Conservation (phyloP, 2,888 invertebrate species). For the Drosophila fungiperda region DNA sequence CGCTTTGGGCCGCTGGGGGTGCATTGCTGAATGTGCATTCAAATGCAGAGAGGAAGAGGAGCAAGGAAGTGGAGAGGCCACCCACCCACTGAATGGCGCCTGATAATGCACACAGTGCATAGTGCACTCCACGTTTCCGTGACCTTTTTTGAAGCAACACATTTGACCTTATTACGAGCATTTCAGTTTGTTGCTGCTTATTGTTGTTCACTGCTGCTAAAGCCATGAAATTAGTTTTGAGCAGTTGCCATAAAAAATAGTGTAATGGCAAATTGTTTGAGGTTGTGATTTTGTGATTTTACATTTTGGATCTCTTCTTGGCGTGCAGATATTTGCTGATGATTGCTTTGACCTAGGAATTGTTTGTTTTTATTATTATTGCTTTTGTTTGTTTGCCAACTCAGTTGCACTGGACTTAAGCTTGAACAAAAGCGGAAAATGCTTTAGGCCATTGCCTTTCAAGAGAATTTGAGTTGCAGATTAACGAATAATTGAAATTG, state of each 20-base stretch:
- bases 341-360: conserved; percentile 59
- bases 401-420: not conserved
- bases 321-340: conserved; percentile 40
- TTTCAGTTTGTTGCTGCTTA: conserved; percentile 48
- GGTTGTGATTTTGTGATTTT: conserved; percentile 22
- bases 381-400: conserved; percentile 22
- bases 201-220: conserved; percentile 45
- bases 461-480: conserved; percentile 18
- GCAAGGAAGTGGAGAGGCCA: conserved; percentile 22
- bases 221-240: conserved; percentile 72
- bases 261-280: conserved; percentile 56
- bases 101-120: conserved; percentile 15
- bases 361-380: conserved; percentile 42
- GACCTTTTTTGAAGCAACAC: conserved; percentile 66
- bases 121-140: conserved; percentile 58
- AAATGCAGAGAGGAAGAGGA: conserved; percentile 33
- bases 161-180: conserved; percentile 73
- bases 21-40: conserved; percentile 43
- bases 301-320: conserved; percentile 10
- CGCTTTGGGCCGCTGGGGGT: conserved; percentile 55
- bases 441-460: conserved; percentile 6
- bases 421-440: conserved; percentile 16
- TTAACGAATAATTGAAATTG: conserved; percentile 44
- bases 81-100: conserved; percentile 25
- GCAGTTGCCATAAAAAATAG: conserved; percentile 46